These are phyloP conservation scores for Arenicola marina DNA, from an alignment of 2,888 invertebrate genomes.

Conservation along the genomic window DNA sequence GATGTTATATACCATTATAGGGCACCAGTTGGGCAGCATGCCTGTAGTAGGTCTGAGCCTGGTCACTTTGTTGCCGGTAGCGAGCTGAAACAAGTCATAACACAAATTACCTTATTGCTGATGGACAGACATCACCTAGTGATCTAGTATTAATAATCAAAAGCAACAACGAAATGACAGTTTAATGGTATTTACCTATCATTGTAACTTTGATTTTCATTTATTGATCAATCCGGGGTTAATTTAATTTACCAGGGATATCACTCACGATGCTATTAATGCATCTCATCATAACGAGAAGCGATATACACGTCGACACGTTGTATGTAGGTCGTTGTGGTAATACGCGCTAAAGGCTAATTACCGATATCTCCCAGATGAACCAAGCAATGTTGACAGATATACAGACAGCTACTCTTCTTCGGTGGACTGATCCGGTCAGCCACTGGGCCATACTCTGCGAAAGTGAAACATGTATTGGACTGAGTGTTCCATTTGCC, in stretches of 20 bases:
- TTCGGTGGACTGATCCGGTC: conserved; percentile 51
- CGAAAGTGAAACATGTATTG: neutral
- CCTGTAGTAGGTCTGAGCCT: conserved; percentile 81
- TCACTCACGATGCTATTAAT: too few relatives aligned
- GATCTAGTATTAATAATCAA: too few relatives aligned
- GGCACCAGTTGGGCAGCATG: conserved; percentile 62
- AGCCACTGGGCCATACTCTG: conserved; percentile 26
- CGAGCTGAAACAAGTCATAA: conserved; percentile 66
- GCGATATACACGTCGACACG: too few relatives aligned
- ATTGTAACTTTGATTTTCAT: too few relatives aligned
- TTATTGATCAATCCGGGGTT: too few relatives aligned
- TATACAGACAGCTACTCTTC: conserved; percentile 75
- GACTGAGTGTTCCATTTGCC: too few relatives aligned
- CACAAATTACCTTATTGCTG: neutral
- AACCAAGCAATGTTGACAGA: conserved; percentile 86
- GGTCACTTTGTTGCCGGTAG: conserved; percentile 78
- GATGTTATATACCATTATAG: conserved; percentile 59
- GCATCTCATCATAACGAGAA: too few relatives aligned
- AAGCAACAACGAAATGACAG: too few relatives aligned
- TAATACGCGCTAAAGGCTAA: conserved; percentile 4
- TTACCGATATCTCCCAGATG: conserved; percentile 78
- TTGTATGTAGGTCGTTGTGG: too few relatives aligned
- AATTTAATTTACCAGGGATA: too few relatives aligned
- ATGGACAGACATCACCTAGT: neutral
- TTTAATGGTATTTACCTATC: too few relatives aligned